Conservation (phyloP, 2,113 vertebrate genomes). For the Mugil cephalus region DNA sequence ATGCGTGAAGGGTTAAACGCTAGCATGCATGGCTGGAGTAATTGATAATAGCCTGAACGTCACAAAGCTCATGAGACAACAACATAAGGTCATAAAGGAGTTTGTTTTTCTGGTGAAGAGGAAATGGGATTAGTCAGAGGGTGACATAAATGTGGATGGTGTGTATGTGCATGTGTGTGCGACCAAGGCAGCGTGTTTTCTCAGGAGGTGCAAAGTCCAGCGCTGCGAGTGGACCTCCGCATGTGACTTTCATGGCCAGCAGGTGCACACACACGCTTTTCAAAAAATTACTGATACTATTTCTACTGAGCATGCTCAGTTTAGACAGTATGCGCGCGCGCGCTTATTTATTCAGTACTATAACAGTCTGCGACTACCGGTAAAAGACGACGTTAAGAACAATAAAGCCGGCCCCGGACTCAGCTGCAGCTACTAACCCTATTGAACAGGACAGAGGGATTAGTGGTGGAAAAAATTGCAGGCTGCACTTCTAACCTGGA, state of each 20-base stretch:
- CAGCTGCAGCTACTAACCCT: slow-evolving; percentile 1
- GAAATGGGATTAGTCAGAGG: slow-evolving; percentile 70
- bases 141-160: slow-evolving; percentile 30
- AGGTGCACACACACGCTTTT: not conserved
- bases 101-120: slow-evolving; percentile 57
- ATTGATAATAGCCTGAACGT: slow-evolving; percentile 63
- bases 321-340: no score
- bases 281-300: no score
- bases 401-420: slow-evolving; percentile 16
- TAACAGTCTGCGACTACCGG: no score
- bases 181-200: slow-evolving; percentile 5
- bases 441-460: slow-evolving; percentile 40
- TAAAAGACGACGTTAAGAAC: not conserved
- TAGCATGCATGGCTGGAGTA: slow-evolving; percentile 56
- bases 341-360: no score
- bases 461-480: slow-evolving; percentile 30
- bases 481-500: slow-evolving; percentile 32
- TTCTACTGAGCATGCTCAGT: no score
- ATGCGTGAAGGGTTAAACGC: slow-evolving; percentile 14
- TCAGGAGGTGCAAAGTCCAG: slow-evolving; percentile 30
- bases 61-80: slow-evolving; percentile 60
- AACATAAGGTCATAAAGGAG: slow-evolving; percentile 58
- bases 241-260: not conserved
- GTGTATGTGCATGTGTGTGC: slow-evolving; percentile 6
- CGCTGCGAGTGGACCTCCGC: slow-evolving; percentile 14